phyloP scores from a whole-genome alignment of 1,140 invertebrate species.

The Ips nitidus region DNA sequence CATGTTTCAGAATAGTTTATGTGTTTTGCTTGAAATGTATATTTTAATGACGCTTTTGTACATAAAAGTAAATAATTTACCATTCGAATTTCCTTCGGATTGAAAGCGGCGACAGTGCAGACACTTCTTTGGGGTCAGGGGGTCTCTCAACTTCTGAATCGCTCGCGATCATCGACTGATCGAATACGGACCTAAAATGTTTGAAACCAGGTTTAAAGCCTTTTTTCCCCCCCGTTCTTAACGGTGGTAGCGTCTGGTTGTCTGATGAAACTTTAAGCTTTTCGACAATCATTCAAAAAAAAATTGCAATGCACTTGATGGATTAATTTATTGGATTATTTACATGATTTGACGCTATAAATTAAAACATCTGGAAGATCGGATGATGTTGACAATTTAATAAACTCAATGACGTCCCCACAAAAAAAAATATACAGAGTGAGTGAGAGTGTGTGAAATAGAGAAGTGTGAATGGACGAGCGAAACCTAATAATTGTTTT shows the following conservation, averaged over 20 bases:
- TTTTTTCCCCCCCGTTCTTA: neutral
- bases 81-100: constrained; percentile 10
- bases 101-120: constrained; percentile 1
- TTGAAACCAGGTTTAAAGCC: too few species aligned
- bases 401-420: too few species aligned
- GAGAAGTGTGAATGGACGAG: too few species aligned
- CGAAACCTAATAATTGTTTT: too few species aligned
- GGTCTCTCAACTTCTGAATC: constrained; percentile 6
- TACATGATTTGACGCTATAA: neutral
- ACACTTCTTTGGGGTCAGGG: neutral
- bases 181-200: constrained; percentile 10
- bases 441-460: too few species aligned
- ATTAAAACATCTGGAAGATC: neutral
- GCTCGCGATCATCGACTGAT: constrained; percentile 1
- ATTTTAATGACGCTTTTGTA: too few species aligned
- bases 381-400: neutral
- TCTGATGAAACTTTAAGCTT: too few species aligned
- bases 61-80: neutral
- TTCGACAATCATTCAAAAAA: neutral
- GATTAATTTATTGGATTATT: neutral
- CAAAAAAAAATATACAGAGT: too few species aligned
- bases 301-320: neutral
- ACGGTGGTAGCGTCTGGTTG: too few species aligned
- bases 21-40: too few species aligned
- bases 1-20: too few species aligned